Percentiles rank a stretch among this genome's conserved stretches.
Conservation (phyloP, 2,797 vertebrate species). For the Chrosomus eos region DNA sequence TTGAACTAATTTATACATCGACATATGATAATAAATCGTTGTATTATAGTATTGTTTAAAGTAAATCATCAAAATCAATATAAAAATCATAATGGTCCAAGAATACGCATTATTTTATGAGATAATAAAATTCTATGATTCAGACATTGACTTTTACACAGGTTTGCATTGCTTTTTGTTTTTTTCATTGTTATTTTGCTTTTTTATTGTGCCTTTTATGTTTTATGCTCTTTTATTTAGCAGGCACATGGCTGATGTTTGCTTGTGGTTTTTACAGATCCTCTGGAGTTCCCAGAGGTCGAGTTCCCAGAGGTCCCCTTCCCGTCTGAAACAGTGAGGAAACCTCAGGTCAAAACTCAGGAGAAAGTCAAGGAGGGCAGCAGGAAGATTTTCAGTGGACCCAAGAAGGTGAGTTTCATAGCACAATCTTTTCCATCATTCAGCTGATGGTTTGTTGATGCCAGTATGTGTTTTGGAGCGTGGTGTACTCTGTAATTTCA, state of each 20-base stretch:
- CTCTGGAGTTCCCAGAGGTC: constrained; percentile 86
- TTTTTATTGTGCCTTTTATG: background rate
- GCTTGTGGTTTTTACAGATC: constrained; percentile 68
- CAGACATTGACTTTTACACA: too few species aligned
- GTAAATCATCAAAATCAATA: background rate
- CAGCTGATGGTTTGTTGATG: background rate
- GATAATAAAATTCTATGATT: too few species aligned
- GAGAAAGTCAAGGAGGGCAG: constrained; percentile 92
- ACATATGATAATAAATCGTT: background rate
- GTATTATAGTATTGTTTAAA: background rate
- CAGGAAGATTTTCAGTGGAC: constrained; percentile 96
- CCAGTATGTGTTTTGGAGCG: background rate
- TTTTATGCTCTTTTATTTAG: background rate
- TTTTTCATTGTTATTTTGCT: background rate
- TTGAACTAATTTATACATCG: background rate
- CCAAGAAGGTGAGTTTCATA: constrained; percentile 85
- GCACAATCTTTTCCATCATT: background rate
- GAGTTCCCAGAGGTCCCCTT: constrained; percentile 85
- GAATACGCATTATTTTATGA: background rate
- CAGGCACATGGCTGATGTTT: background rate
- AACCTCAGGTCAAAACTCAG: constrained; percentile 80
- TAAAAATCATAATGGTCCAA: too few species aligned
- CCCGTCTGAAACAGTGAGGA: constrained; percentile 82
- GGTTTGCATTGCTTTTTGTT: too few species aligned
- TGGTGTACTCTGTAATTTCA: background rate